Base-by-base conservation (phyloP, 2,888 invertebrate genomes). In the Tipula lateralis region DNA sequence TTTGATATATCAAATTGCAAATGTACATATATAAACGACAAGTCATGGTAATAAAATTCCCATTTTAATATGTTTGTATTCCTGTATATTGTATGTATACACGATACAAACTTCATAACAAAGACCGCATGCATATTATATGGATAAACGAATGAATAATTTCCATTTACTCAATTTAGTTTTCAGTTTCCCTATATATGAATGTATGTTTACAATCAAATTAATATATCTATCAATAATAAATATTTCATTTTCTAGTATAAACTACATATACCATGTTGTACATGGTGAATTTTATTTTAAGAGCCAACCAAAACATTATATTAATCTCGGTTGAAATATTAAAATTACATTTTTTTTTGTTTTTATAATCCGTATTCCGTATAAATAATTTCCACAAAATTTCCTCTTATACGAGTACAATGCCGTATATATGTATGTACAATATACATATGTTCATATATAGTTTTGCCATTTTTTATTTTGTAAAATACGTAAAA, bases 191-290 rank as follows among this genome's bases (percentile, higher is more conserved):
- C 66, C 66, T 24, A 9, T 24, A n/a, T n/a, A 24, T 66, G 24
- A 24, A 4, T 44, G 44, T 16, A 44, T 19, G 4, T 66, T 66
- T 66, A 66, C 66, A 66, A 66, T 66, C 66, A 66, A 66, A 66
- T 66, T 66, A 66, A 24, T 66, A 9, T 66, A 66, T 9, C 9
- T 66, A 66, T 24, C 66, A 66, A 66, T 66, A 66, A 24, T 66
- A 66, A 66, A 66, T 66, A 66, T 66, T 66, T 66, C 66, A 66
- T 66, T 24, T 66, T n/a, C n/a, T n/a, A n/a, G 66, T 66, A 66
- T n/a, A n/a, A n/a, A n/a, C n/a, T n/a, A n/a, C n/a, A n/a, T n/a
- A n/a, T n/a, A n/a, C n/a, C n/a, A n/a, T n/a, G n/a, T 2, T 19
- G 16, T 44, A 50, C 44, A 16, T 7, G 44, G 16, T 16, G 44